Conservation (phyloP, 2,113 vertebrate species). For the Ondatra zibethicus region DNA sequence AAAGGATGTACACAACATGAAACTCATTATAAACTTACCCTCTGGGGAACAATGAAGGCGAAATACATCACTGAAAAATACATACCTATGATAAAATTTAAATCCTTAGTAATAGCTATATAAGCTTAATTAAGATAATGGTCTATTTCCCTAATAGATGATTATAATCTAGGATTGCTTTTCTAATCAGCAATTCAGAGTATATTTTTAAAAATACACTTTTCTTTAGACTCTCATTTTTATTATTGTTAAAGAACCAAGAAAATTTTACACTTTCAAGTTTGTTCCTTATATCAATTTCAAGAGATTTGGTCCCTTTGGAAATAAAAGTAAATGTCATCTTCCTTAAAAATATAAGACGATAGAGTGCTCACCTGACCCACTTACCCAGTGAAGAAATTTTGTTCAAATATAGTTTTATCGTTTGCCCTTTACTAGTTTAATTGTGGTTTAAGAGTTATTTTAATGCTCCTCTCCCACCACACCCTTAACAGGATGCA, state of each 20-base stretch:
- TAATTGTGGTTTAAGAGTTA: neutral
- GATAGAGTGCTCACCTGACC: neutral
- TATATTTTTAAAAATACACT: neutral
- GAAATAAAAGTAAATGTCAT: neutral
- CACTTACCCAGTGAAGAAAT: neutral
- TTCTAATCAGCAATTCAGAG: neutral
- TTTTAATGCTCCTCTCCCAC: neutral
- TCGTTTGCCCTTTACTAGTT: neutral
- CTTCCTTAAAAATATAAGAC: conserved; percentile 3
- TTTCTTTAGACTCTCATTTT: neutral
- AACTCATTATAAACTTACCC: conserved; percentile 11
- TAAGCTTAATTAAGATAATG: neutral
- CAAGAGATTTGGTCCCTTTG: neutral
- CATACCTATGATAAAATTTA: neutral
- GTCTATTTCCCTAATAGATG: neutral
- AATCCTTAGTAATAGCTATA: neutral
- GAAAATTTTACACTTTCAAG: neutral
- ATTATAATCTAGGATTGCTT: neutral
- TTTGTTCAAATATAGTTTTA: neutral
- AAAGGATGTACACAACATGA: neutral
- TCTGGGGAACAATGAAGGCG: neutral
- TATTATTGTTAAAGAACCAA: neutral
- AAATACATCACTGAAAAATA: conserved; percentile 2
- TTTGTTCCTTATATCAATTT: neutral
- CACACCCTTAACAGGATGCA: neutral